Evolutionary conservation across 1,140 invertebrate species (phyloP), one percentile per base, ranked within the genome.

Genomic region (Atopsyche davidsoni): DNA sequence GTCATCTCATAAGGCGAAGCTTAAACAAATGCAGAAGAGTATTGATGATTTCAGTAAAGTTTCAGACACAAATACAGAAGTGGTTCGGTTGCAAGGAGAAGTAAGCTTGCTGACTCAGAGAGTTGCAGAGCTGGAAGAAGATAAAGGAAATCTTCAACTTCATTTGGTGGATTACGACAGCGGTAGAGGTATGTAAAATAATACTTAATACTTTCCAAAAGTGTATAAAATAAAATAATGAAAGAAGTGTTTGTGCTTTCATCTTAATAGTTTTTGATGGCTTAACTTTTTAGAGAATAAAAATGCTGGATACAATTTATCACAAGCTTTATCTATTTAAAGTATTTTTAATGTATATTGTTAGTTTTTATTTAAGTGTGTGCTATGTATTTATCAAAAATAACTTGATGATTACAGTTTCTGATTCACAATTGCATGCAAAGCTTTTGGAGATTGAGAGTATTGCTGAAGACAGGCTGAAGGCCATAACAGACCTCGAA

Each of bases 61-160:
- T 17, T 81, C 79, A 32, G 82, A 87, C 63, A 62, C 75, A 18
- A 81, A 84, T 65, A 78, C 79, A 35, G 79, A 87, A 68, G 74
- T 90, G 53, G 72, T 81, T 1, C 71, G 70, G 40, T 62, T 83
- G 4, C 68, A 70, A 58, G 69, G 73, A 46, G 77, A 80, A 56
- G 74, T 80, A 49, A 70, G 76, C 54, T 74, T 77, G 58, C 71
- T 92, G 56, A 80, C 83, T 57, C 86, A 91, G 58, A 79, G 82
- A 67, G 79, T 94, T 54, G 82, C 83, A 38, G 82, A 90, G 64
- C 70, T 93, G 41, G 89, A 93, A 72, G 89, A 92, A 66, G 89
- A 92, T 72, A 94, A 89, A 75, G 87, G 86, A 67, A 91, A 88
- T 69, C 78, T 90, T 62, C 86, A 89, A 69, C 73, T 90, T 62